Conservation (phyloP, 2,888 invertebrate genomes). For the Adineta ricciae region DNA sequence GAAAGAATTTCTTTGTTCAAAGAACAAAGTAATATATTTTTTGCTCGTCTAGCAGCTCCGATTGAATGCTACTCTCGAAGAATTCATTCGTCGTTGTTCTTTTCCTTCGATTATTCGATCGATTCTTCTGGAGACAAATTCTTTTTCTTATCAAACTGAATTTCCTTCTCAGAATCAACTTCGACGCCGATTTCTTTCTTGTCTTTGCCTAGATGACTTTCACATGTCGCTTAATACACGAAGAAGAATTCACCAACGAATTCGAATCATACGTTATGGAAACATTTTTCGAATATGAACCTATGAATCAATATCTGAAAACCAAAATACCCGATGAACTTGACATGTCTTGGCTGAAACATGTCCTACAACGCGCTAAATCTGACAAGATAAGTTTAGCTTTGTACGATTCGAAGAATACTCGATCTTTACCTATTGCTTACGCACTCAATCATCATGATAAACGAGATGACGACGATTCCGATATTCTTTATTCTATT, state of each 20-base stretch:
- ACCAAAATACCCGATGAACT: background rate
- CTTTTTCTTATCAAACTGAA: background rate
- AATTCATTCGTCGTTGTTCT: background rate
- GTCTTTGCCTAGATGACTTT: background rate
- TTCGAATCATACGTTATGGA: background rate
- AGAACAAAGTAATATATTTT: background rate
- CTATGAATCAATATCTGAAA: background rate
- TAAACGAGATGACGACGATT: background rate
- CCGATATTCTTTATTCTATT: background rate
- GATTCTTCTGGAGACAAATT: background rate
- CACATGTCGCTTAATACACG: background rate
- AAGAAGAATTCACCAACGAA: background rate
- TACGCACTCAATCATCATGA: background rate
- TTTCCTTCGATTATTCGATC: background rate
- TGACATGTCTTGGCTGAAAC: background rate
- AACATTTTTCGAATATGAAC: conserved; percentile 17
- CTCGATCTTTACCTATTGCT: background rate
- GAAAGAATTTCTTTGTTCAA: background rate
- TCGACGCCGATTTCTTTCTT: background rate
- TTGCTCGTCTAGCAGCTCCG: background rate
- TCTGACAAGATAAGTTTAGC: background rate
- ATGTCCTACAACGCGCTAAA: background rate
- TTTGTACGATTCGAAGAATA: background rate
- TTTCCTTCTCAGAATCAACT: background rate
- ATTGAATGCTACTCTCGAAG: background rate